Conservation (phyloP, 2,888 invertebrate genomes). For the Epicampocera succincta region DNA sequence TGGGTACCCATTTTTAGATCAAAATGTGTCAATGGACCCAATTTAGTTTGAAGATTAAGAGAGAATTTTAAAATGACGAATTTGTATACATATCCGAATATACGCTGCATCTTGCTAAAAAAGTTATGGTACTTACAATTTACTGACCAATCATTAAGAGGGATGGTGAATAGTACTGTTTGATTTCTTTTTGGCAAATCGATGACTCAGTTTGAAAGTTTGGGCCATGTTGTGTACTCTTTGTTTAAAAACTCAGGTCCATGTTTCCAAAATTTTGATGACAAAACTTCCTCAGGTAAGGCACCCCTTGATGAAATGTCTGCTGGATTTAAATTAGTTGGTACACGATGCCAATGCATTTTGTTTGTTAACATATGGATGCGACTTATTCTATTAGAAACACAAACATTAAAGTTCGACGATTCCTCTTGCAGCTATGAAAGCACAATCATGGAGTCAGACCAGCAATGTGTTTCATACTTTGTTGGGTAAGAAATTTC, state of each 20-base stretch:
- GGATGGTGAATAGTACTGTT: neutral
- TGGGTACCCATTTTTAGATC: constrained; percentile 22
- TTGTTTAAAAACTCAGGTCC: constrained; percentile 21
- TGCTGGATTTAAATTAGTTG: constrained; percentile 33
- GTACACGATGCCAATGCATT: constrained; percentile 63
- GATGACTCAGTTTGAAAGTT: neutral
- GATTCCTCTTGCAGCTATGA: constrained; percentile 61
- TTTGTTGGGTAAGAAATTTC: neutral
- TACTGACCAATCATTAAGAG: constrained; percentile 13
- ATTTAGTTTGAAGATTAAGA: neutral
- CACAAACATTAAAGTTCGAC: constrained; percentile 29
- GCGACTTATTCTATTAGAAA: neutral
- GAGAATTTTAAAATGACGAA: constrained; percentile 6
- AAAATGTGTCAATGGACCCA: neutral
- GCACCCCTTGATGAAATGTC: constrained; percentile 48
- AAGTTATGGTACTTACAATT: constrained; percentile 22
- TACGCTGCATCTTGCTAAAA: constrained; percentile 29
- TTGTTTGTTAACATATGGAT: constrained; percentile 59
- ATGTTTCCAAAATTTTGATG: constrained; percentile 16
- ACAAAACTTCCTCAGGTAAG: constrained; percentile 24
- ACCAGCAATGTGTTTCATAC: constrained; percentile 55
- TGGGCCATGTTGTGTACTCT: constrained; percentile 3
- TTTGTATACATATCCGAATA: constrained; percentile 29
- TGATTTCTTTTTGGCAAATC: constrained; percentile 22
- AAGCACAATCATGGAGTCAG: constrained; percentile 53